Percentiles rank a stretch among this genome's conserved stretches.
These are phyloP conservation scores for Eilema caniola DNA, from an alignment of 2,888 invertebrate genomes.

Conservation along the genomic window DNA sequence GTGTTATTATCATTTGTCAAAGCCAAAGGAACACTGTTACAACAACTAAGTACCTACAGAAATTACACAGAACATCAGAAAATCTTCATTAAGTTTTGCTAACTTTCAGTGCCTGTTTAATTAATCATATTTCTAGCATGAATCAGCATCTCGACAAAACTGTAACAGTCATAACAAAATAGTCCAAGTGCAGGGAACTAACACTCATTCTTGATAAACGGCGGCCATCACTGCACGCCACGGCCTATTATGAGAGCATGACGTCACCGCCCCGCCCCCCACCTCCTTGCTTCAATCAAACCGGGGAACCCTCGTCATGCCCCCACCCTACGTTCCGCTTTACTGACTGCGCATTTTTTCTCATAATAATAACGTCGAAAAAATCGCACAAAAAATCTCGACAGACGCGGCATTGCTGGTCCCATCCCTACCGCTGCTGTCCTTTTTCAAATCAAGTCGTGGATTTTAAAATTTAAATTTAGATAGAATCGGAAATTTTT, in stretches of 20 bases:
- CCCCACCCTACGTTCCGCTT: slow-evolving; percentile 85
- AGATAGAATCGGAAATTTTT: slow-evolving; percentile 36
- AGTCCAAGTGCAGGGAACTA: slow-evolving; percentile 78
- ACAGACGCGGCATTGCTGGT: slow-evolving; percentile 78
- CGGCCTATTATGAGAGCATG: slow-evolving; percentile 86
- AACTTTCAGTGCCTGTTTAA: not conserved
- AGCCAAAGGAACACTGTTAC: slow-evolving; percentile 18
- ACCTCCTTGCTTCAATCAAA: slow-evolving; percentile 84
- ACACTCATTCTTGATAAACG: slow-evolving; percentile 81
- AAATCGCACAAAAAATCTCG: slow-evolving; percentile 86
- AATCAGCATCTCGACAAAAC: slow-evolving; percentile 35
- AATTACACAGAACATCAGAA: not conserved
- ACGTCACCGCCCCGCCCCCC: slow-evolving; percentile 87
- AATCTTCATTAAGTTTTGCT: slow-evolving; percentile 13
- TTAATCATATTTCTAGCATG: slow-evolving; percentile 8
- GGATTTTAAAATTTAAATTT: slow-evolving; percentile 74
- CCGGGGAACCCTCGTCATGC: slow-evolving; percentile 86
- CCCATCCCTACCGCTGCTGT: slow-evolving; percentile 77
- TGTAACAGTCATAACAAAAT: slow-evolving; percentile 54
- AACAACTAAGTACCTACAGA: not conserved
- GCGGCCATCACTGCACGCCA: slow-evolving; percentile 86
- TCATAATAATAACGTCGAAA: slow-evolving; percentile 87
- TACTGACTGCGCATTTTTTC: slow-evolving; percentile 86
- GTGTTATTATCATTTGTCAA: slow-evolving; percentile 26
- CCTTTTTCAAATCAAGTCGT: slow-evolving; percentile 67